Evolutionary conservation across 1,140 invertebrate genomes (phyloP), one percentile per base, ranked within the genome.

Genomic region (Drosophila tani): DNA sequence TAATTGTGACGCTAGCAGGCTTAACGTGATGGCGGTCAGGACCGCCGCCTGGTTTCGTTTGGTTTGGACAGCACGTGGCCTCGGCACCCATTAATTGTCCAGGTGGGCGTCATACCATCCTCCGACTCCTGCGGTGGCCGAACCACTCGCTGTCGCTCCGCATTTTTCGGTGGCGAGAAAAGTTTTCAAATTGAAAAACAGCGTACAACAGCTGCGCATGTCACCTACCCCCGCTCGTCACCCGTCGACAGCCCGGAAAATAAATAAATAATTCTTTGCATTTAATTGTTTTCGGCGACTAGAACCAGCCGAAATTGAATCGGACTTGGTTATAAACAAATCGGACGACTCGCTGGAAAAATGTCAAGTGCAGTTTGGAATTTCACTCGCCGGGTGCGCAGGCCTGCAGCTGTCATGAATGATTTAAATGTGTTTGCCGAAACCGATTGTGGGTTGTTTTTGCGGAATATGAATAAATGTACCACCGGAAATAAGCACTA

Each of bases 361-460:
- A 69, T 82, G 59, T 63, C 41, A 69, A 73, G 14, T 40, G 29
- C 55, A 82, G 70, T 82, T 56, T 46, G 49, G 32, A 70, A 68
- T 68, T 43, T 45, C 53, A 56, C 11, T 62, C 24, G 24, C 21
- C 11, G 19, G 24, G 11, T 21, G 6, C 4, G 40, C 40, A 6
- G 5, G 40, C 15, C 81, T 41, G 55, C 50, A 46, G 60, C 78
- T 87, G 74, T 81, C 79, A 73, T 82, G 66, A 71, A 84, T 87
- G 83, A 81, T 87, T 87, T 82, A 83, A 83, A 79, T 82, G 65
- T 40, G 64, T 75, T 84, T 78, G 58, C 46, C 38, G 43, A 68
- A 86, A 73, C 73, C 66, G 70, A 82, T 70, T 73, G 53, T 19
- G 64, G 55, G 63, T 67, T 56, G 58, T 75, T 60, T 70, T 49